A percentile compares a stretch with the other conserved stretches of the same genome.
Evolutionary conservation across 2,888 invertebrate genomes (phyloP).

Genomic region (Galeruca laticollis): DNA sequence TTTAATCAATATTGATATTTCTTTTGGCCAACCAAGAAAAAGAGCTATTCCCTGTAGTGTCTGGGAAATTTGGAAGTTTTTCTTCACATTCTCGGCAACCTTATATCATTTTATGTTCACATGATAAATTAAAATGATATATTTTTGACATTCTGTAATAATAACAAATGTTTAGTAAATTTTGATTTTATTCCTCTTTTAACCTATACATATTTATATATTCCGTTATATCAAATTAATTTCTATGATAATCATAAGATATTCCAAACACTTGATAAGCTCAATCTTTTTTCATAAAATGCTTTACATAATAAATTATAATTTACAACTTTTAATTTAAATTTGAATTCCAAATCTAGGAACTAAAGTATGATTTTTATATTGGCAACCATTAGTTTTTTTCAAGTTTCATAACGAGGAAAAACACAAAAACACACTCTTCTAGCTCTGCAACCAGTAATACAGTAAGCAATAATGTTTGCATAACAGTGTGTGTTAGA

Average conservation of each 20-base stretch:
- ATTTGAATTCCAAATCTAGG: background rate
- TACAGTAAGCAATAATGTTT: background rate
- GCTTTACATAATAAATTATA: background rate
- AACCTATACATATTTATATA: background rate
- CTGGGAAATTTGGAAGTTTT: conserved; percentile 45
- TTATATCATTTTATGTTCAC: conserved; percentile 17
- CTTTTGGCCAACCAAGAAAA: conserved; percentile 66
- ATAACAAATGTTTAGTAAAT: conserved; percentile 22
- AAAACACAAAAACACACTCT: background rate
- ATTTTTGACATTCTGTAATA: conserved; percentile 1
- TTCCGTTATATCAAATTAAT: background rate
- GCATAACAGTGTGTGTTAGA: background rate
- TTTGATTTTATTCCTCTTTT: conserved; percentile 19
- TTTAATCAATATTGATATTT: conserved; percentile 65
- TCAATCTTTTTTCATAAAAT: background rate
- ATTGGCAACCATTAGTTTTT: background rate
- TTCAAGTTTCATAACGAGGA: background rate
- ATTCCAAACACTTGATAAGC: background rate
- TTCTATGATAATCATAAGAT: background rate
- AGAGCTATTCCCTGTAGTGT: conserved; percentile 61
- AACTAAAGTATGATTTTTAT: background rate
- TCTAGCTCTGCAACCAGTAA: background rate
- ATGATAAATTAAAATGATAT: conserved; percentile 11
- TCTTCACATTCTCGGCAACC: conserved; percentile 7
- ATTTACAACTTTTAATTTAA: background rate